Conservation (phyloP, 2,888 invertebrate species). For the Ryuthela nishihirai region DNA sequence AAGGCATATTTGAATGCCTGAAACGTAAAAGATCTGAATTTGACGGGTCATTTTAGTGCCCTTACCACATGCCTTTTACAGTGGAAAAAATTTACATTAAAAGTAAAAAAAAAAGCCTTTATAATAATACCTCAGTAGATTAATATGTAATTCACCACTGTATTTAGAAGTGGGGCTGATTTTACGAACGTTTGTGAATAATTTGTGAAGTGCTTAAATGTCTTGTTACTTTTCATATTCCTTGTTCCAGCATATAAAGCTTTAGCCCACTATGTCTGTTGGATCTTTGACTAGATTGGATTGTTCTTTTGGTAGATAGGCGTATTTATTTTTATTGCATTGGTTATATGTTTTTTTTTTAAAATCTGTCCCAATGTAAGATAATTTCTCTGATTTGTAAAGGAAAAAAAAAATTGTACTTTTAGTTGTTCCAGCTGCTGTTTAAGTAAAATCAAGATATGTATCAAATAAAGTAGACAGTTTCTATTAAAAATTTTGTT, state of each 20-base stretch:
- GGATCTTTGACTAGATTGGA: slow-evolving; percentile 25
- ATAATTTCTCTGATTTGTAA: not conserved
- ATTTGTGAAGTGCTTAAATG: slow-evolving; percentile 26
- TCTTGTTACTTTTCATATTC: slow-evolving; percentile 32
- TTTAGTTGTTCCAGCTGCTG: slow-evolving; percentile 37
- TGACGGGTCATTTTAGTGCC: slow-evolving; percentile 36
- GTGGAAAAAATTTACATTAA: slow-evolving; percentile 15
- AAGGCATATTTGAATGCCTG: slow-evolving; percentile 24
- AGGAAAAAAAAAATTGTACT: too few relatives aligned
- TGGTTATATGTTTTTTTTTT: not conserved
- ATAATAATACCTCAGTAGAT: slow-evolving; percentile 38
- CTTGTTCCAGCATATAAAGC: slow-evolving; percentile 16
- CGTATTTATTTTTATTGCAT: slow-evolving; percentile 26
- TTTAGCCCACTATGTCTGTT: slow-evolving; percentile 10
- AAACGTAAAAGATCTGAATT: slow-evolving; percentile 35
- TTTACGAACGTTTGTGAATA: slow-evolving; percentile 14
- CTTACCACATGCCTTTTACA: slow-evolving; percentile 35
- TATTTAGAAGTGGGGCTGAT: slow-evolving; percentile 27
- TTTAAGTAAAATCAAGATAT: slow-evolving; percentile 36
- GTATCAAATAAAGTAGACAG: slow-evolving; percentile 35
- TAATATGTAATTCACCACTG: slow-evolving; percentile 33
- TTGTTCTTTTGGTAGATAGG: slow-evolving; percentile 38
- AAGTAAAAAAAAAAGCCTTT: slow-evolving; percentile 39
- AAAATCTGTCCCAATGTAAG: not conserved
- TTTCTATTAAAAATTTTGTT: slow-evolving; percentile 21